phyloP scores from a whole-genome alignment of 2,113 vertebrate species.

The Oxygymnocypris stewartii region DNA sequence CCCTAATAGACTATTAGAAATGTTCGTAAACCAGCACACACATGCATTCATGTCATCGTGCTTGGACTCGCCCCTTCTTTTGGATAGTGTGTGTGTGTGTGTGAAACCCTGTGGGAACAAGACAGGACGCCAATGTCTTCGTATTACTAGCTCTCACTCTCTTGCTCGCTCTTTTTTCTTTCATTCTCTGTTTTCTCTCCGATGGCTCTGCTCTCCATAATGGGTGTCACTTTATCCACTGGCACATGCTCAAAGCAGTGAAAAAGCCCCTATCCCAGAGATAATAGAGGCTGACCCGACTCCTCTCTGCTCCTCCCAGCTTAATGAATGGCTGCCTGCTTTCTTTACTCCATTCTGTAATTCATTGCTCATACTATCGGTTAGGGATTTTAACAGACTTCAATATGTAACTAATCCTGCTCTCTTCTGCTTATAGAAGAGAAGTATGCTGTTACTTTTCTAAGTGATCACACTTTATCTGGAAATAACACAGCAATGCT shows the following conservation, averaged over 20 bases:
- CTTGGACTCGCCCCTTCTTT: constrained; percentile 50
- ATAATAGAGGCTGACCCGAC: constrained; percentile 38
- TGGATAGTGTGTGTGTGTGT: constrained; percentile 35
- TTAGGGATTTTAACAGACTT: background rate
- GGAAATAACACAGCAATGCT: background rate
- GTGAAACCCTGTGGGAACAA: constrained; percentile 67
- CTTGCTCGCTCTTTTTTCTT: background rate
- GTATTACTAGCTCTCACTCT: constrained; percentile 20
- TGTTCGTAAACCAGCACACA: constrained; percentile 20
- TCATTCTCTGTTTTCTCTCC: background rate
- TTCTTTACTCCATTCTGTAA: background rate
- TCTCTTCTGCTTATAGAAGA: background rate
- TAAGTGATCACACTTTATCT: too few relatives aligned
- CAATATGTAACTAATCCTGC: background rate
- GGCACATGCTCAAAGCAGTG: constrained; percentile 50
- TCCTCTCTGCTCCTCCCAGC: constrained; percentile 19
- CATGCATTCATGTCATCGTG: constrained; percentile 46
- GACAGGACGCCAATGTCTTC: constrained; percentile 19
- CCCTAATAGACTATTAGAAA: constrained; percentile 1
- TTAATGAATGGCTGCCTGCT: background rate
- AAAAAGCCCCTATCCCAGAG: constrained; percentile 15
- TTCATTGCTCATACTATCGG: background rate
- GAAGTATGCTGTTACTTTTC: background rate
- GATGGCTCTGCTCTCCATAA: background rate
- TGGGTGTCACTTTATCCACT: constrained; percentile 50